These are phyloP conservation scores for Pyxicephalus adspersus DNA, from an alignment of 2,113 vertebrate genomes.

Conservation along the genomic window DNA sequence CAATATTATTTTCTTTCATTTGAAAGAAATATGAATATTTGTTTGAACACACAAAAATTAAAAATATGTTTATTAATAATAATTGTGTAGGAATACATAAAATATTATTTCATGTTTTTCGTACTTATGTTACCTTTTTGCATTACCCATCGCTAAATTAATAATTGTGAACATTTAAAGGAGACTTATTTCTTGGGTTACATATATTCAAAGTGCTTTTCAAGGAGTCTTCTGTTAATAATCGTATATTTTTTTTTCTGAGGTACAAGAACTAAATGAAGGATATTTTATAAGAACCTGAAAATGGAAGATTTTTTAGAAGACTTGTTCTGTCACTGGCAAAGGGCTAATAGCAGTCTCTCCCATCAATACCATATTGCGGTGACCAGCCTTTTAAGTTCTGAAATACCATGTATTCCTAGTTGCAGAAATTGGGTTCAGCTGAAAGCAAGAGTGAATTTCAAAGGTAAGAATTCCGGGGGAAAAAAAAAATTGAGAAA, in stretches of 20 bases:
- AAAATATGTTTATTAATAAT: too few species aligned
- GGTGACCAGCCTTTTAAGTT: conserved; percentile 28
- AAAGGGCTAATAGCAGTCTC: conserved; percentile 8
- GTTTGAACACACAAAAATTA: too few species aligned
- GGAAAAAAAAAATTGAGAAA: conserved; percentile 15
- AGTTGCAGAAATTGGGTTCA: conserved; percentile 31
- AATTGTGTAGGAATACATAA: too few species aligned
- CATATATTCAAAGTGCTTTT: too few species aligned
- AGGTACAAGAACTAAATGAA: neutral
- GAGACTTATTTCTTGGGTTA: too few species aligned
- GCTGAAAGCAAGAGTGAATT: conserved; percentile 43
- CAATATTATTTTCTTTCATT: too few species aligned
- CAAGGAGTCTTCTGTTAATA: neutral
- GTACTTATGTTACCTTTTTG: too few species aligned
- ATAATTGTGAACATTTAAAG: too few species aligned
- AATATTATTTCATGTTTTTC: too few species aligned
- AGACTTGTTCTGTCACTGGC: neutral
- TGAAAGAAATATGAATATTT: too few species aligned
- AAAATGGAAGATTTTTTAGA: neutral
- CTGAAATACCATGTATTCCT: conserved; percentile 25
- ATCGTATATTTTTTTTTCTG: neutral
- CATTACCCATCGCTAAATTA: too few species aligned
- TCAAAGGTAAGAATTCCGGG: conserved; percentile 45
- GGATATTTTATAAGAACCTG: neutral
- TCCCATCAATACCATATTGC: conserved; percentile 19